Conservation (phyloP, 2,113 vertebrate species). For the Thalassoma bifasciatum region DNA sequence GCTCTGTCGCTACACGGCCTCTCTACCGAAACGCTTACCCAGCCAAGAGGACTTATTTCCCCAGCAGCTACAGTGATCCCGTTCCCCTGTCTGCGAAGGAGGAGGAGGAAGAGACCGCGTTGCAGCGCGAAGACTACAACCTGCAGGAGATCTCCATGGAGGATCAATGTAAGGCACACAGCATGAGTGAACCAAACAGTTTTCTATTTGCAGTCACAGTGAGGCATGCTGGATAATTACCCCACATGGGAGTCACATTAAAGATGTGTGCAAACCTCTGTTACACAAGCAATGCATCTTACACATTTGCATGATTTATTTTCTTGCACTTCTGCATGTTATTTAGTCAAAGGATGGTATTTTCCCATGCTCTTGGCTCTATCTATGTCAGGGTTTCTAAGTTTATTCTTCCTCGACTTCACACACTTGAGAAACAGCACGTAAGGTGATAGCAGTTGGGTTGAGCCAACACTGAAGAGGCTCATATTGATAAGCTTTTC, state of each 20-base stretch:
- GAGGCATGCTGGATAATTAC: conserved; percentile 15
- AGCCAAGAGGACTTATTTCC: conserved; percentile 83
- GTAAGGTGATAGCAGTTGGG: conserved; percentile 23
- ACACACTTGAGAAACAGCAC: conserved; percentile 36
- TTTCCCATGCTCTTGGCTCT: too few relatives aligned
- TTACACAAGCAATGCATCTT: not conserved
- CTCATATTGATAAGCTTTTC: conserved; percentile 60
- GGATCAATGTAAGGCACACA: conserved; percentile 78
- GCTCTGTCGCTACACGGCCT: conserved; percentile 91
- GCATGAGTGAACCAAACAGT: conserved; percentile 7
- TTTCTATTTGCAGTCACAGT: not conserved
- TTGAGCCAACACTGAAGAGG: conserved; percentile 34
- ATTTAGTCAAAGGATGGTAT: too few relatives aligned
- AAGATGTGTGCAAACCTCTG: not conserved
- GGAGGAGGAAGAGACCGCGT: conserved; percentile 76
- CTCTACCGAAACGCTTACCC: conserved; percentile 87
- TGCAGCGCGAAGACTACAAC: conserved; percentile 74
- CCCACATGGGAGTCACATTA: not conserved
- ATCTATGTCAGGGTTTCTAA: not conserved
- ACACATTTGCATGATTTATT: not conserved
- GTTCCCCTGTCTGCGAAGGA: conserved; percentile 78
- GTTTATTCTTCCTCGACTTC: conserved; percentile 24
- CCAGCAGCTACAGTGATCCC: conserved; percentile 85
- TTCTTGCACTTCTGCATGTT: not conserved
- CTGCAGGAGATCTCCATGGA: conserved; percentile 79